Evolutionary conservation across 37 sponge, comb jelly and placozoan species (phyloP).

Genomic region (Axinella damicornis): DNA sequence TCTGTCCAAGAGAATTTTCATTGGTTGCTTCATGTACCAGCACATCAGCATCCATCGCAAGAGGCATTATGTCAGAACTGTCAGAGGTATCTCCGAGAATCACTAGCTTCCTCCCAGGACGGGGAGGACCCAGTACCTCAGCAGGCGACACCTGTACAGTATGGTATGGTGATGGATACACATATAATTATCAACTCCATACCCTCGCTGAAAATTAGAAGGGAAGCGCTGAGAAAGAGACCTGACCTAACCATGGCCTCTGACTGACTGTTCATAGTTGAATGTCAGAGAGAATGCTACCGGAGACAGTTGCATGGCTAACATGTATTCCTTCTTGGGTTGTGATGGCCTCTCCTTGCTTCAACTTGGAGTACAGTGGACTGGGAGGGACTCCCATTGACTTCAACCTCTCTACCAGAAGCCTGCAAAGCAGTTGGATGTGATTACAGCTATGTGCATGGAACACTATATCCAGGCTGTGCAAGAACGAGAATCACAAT

Average conservation of each 20-base stretch:
- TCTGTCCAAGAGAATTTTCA: conserved; percentile 73
- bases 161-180: no score
- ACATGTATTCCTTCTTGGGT: conserved; percentile 70
- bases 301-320: no score
- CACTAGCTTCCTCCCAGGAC: conserved; percentile 85
- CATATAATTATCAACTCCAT: no score
- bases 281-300: no score
- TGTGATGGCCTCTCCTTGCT: conserved; percentile 74
- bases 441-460: no score
- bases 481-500: no score
- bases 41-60: conserved; percentile 83
- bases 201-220: no score
- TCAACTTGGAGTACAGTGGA: conserved; percentile 86
- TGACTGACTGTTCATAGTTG: no score
- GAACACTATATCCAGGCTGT: no score
- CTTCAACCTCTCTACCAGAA: conserved; percentile 75
- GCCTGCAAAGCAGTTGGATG: no score
- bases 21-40: conserved; percentile 94
- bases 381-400: conserved; percentile 81
- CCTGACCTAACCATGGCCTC: no score
- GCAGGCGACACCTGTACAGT: conserved; percentile 60
- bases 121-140: conserved; percentile 73
- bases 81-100: conserved; percentile 92
- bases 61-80: conserved; percentile 60
- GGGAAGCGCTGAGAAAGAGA: no score